A percentile compares a stretch with the other conserved stretches of the same genome.
These are phyloP conservation scores for Myotis planiceps DNA, from an alignment of 2,797 vertebrate species.

Conservation along the genomic window DNA sequence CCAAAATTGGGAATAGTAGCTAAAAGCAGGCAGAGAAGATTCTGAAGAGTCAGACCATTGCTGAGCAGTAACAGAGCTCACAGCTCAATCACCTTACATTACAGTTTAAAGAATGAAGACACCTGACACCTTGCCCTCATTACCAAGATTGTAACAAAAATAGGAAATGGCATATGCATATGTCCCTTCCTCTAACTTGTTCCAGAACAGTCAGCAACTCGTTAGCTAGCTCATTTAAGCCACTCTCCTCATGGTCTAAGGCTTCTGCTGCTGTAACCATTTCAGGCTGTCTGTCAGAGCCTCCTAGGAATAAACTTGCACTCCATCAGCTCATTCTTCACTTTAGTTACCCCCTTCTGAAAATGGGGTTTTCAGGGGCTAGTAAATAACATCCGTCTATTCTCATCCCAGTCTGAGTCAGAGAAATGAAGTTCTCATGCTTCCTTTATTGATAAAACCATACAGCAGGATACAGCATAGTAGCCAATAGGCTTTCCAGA, in stretches of 20 bases:
- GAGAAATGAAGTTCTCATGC: neutral
- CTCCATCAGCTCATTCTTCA: neutral
- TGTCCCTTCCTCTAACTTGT: neutral
- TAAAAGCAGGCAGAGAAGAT: neutral
- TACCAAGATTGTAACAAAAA: conserved; percentile 57
- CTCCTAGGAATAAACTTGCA: neutral
- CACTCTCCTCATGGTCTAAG: neutral
- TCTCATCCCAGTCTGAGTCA: neutral
- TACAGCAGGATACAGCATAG: neutral
- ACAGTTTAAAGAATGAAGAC: conserved; percentile 47
- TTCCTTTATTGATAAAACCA: neutral
- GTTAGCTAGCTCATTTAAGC: neutral
- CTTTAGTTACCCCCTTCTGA: neutral
- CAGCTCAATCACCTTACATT: conserved; percentile 54
- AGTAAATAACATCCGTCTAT: neutral
- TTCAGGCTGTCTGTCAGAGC: neutral
- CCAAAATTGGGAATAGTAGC: neutral
- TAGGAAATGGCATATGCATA: conserved; percentile 58
- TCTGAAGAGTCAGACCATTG: neutral
- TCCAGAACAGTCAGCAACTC: neutral
- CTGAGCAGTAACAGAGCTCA: neutral
- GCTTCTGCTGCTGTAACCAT: neutral
- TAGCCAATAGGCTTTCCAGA: neutral
- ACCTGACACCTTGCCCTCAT: conserved; percentile 63
- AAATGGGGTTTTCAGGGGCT: neutral